Evolutionary conservation across 2,113 vertebrate species (phyloP), one percentile per base, ranked within the genome.

Genomic region (Octodon degus): DNA sequence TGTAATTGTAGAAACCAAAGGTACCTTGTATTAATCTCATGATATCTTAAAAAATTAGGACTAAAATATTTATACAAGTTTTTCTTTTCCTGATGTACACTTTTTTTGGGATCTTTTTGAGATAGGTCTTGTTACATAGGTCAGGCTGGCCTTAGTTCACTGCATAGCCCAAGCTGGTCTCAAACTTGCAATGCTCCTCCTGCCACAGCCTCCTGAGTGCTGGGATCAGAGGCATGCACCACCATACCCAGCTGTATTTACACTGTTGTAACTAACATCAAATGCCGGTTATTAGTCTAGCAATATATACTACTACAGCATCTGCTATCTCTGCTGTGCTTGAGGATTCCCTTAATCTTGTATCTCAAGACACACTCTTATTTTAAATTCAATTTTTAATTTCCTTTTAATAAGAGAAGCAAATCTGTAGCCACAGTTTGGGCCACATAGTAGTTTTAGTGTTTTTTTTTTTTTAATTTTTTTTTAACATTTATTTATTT

Each of bases 211-310:
- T 58, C 58, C 58, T 19, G 17, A 58, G 58, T 22, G 60, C 60
- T 60, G 60, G 60, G 60, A 22, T 60, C 20, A 60, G 19, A 60
- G 20, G 60, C 20, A 9, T 62, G 60, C 22, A 9, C 60, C 16
- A 60, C 58, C 58, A 60, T 19, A 19, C 58, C 58, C 22, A 24
- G 60, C 60, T 62, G 60, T 50, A 79, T 86, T 95, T 47, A 40
- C n/a, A 83, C 67, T 79, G 68, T 92, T 97, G 94, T 89, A 94
- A 90, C 14, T 40, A 92, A 80, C 86, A 63, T 90, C 37, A 96
- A 90, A 63, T 96, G 5, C 16, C 91, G 16, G 32, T 82, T 84
- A 91, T 86, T 91, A 81, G 83, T 88, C 65, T 65, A 88, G 77
- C 25, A 79, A 30, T 20, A 67, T 27, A 70, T 79, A 81, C 27